Evolutionary conservation across 2,888 invertebrate species (phyloP), one percentile per base, ranked within the genome.

Genomic region (Oscheius sp.): DNA sequence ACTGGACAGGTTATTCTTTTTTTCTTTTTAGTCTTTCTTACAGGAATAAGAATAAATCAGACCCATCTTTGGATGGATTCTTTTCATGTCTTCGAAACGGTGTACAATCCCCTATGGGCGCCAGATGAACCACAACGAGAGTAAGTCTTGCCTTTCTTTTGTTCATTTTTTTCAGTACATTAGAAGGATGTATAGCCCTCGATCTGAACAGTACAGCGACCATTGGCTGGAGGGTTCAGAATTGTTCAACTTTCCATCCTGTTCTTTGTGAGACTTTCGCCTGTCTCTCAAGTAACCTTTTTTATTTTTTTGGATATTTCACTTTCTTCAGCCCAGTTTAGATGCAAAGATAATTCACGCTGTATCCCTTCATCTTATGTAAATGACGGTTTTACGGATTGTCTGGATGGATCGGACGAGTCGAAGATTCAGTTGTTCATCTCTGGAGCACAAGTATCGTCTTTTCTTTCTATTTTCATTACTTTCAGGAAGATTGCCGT

Each of bases 251-350:
- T 0, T 61, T 63, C 32, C 68, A 74, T 9, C 73, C 79, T 6
- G 62, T 76, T 14, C 68, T 82, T 38, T 82, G 82, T 56, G 71
- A 82, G 36, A 82, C 82, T 26, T 80, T 81, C 50, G 73, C 76
- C n/a, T 82, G 82, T 67, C 70, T 69, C 14, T 64, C 71, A 17
- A 67, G 80, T 78, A 51, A 9, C n/a, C 32, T n/a, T 2, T 44
- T 14, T 14, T 14, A 24, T 1, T 14, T 2, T 17, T n/a, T 4
- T 5, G 24, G 33, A 9, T 4, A 9, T n/a, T 12, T 20, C 41
- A 17, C 12, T 49, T 33, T 32, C 4, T 65, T 36, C 47, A 70
- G 73, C 65, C 32, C 68, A 73, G 17, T 80, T 71, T 33, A 75
- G 82, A 33, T 82, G 82, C 41, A 30, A 36, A 20, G 82, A 82